These are phyloP conservation scores for Nyctalus aviator DNA, from an alignment of 2,797 vertebrate genomes.

Conservation along the genomic window DNA sequence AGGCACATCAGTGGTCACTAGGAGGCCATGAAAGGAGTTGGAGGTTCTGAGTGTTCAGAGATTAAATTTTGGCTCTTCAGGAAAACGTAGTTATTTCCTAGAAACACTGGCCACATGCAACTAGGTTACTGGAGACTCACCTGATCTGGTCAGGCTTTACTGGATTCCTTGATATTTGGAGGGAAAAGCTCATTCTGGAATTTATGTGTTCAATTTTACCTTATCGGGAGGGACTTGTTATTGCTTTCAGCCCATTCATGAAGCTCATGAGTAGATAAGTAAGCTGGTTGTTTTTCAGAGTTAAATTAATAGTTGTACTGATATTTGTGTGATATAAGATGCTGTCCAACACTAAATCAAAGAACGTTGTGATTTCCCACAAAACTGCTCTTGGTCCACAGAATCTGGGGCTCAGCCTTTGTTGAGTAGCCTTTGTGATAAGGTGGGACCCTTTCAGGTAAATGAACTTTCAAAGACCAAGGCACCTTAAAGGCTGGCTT, in stretches of 20 bases:
- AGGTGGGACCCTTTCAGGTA: background rate
- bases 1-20: background rate
- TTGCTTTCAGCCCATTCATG: slow-evolving; percentile 28
- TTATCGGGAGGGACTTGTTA: background rate
- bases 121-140: background rate
- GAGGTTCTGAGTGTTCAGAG: background rate
- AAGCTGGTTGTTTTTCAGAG: slow-evolving; percentile 26
- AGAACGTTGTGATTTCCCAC: background rate
- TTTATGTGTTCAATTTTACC: slow-evolving; percentile 28
- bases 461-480: background rate
- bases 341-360: background rate
- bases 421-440: background rate
- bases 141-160: background rate
- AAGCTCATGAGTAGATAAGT: background rate
- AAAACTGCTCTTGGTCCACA: background rate
- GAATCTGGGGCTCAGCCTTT: background rate
- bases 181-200: background rate
- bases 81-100: slow-evolving; percentile 6
- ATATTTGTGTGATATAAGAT: background rate
- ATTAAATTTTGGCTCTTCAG: background rate
- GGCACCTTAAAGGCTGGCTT: background rate
- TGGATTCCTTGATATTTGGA: background rate
- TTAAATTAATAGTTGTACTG: background rate
- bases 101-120: background rate
- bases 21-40: background rate